Evolutionary conservation across 2,113 vertebrate genomes (phyloP).

Genomic region (Neolamprologus fasciatus): DNA sequence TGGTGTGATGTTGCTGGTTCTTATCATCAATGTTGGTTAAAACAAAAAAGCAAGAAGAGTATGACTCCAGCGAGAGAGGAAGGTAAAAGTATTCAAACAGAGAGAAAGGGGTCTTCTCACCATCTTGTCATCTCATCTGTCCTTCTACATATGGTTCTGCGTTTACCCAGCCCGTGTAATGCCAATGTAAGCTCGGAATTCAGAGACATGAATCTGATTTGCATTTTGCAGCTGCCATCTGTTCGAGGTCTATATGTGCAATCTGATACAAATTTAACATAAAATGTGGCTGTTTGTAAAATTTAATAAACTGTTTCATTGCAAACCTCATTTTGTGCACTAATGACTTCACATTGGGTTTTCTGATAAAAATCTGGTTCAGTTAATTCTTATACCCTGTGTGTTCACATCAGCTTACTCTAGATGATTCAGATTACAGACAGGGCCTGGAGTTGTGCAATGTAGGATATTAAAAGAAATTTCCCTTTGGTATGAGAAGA

Average conservation of each 20-base stretch:
- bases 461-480: not conserved
- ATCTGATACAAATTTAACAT: not conserved
- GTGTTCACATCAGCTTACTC: not conserved
- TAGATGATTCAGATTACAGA: not conserved
- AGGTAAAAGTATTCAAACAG: not conserved
- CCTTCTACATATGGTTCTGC: not conserved
- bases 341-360: slow-evolving; percentile 2
- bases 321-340: not conserved
- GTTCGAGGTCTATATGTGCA: not conserved
- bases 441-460: not conserved
- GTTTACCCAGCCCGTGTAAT: not conserved
- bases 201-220: not conserved
- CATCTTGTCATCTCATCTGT: not conserved
- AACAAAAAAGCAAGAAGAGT: not conserved
- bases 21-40: slow-evolving; percentile 9
- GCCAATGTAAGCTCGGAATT: slow-evolving; percentile 1
- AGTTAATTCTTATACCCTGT: not conserved
- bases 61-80: not conserved
- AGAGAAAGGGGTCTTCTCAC: not conserved
- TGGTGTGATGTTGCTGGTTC: not conserved
- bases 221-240: slow-evolving; percentile 28
- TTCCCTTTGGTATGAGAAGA: not conserved
- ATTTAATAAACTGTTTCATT: slow-evolving; percentile 25
- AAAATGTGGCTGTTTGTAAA: not conserved
- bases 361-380: not conserved